These are phyloP conservation scores for Eumerus sabulonum DNA, from an alignment of 2,888 invertebrate species.

Conservation along the genomic window DNA sequence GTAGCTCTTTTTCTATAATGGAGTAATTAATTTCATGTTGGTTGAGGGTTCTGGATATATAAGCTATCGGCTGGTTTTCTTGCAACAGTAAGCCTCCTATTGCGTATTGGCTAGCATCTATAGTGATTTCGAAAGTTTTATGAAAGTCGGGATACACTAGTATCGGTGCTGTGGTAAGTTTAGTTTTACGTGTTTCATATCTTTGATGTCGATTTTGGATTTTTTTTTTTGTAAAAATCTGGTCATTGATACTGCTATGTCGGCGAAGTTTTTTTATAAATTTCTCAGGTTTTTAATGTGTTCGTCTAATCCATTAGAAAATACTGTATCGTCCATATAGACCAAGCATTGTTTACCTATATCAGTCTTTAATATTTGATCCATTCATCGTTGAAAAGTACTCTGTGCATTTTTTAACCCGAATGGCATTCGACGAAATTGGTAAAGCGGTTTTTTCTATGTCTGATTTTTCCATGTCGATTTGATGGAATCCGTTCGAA, in stretches of 20 bases:
- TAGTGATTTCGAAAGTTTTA: constrained; percentile 35
- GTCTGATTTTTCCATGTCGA: no score
- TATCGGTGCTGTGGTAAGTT: constrained; percentile 27
- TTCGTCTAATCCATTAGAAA: constrained; percentile 70
- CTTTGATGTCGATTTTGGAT: background rate
- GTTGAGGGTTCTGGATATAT: constrained; percentile 32
- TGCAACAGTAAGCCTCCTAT: constrained; percentile 32
- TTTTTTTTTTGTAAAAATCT: background rate
- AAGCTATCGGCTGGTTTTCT: constrained; percentile 37
- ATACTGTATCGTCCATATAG: constrained; percentile 72
- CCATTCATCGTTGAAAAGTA: constrained; percentile 67
- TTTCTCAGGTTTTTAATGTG: constrained; percentile 68
- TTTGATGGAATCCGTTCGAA: no score
- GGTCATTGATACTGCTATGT: background rate
- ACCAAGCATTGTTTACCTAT: constrained; percentile 71
- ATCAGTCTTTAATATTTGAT: constrained; percentile 68
- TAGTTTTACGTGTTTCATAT: background rate
- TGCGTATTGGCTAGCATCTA: constrained; percentile 34
- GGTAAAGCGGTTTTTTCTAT: no score
- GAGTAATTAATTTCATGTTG: constrained; percentile 18
- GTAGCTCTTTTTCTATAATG: constrained; percentile 36
- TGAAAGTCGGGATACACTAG: constrained; percentile 24
- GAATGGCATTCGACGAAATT: no score
- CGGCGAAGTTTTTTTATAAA: background rate
- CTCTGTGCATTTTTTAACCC: constrained; percentile 19